These are phyloP conservation scores for Xiphophorus hellerii DNA, from an alignment of 2,113 vertebrate species.

Conservation along the genomic window DNA sequence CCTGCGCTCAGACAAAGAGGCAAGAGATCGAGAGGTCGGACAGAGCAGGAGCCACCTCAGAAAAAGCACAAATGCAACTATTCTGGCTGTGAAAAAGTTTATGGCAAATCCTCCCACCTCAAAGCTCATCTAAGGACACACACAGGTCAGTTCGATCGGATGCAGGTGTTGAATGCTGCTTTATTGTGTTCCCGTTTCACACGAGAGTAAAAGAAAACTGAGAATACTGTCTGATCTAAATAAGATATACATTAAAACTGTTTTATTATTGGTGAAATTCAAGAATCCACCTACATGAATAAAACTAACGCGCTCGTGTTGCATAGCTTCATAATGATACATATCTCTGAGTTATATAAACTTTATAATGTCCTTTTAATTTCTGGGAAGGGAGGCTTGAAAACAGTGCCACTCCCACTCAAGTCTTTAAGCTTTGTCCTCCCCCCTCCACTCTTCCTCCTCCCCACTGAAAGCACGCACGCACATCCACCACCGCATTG, in stretches of 20 bases:
- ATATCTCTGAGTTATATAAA: constrained; percentile 50
- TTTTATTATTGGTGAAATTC: constrained; percentile 11
- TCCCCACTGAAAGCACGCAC: not conserved
- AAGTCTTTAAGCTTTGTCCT: constrained; percentile 58
- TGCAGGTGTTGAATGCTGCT: constrained; percentile 64
- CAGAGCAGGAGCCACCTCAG: constrained; percentile 90
- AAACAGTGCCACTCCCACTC: constrained; percentile 75
- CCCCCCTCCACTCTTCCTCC: constrained; percentile 40
- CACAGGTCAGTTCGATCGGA: constrained; percentile 91
- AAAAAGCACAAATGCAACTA: constrained; percentile 99
- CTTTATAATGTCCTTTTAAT: constrained; percentile 60
- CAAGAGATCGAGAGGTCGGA: constrained; percentile 87
- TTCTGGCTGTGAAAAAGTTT: constrained; percentile 98
- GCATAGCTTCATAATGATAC: not conserved
- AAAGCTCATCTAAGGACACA: constrained; percentile 99
- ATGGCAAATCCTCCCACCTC: constrained; percentile 99
- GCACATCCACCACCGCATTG: constrained; percentile 29
- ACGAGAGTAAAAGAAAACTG: not conserved
- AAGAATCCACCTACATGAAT: constrained; percentile 25
- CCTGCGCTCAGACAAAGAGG: constrained; percentile 93
- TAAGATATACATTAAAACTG: not conserved
- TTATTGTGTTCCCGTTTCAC: constrained; percentile 10
- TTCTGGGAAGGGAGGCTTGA: constrained; percentile 31
- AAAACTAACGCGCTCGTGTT: not conserved
- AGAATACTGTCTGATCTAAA: constrained; percentile 9